Evolutionary conservation across 2,113 vertebrate genomes (phyloP).

Genomic region (Loxodonta africana): DNA sequence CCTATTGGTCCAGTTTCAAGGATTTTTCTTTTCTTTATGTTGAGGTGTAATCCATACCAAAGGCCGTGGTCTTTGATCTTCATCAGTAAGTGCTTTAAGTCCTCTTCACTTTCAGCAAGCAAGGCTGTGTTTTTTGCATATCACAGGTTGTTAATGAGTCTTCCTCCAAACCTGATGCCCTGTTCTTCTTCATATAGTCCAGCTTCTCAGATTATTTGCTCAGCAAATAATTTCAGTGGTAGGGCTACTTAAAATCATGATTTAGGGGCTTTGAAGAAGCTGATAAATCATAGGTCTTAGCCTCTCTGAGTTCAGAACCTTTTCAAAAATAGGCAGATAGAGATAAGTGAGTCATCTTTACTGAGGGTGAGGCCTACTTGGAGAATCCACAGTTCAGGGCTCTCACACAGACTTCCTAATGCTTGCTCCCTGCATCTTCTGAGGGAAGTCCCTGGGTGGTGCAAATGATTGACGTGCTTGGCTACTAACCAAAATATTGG

Average conservation of each 20-base stretch:
- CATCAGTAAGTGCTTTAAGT: too few species aligned
- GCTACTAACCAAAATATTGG: neutral
- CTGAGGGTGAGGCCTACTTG: neutral
- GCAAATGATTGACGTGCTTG: neutral
- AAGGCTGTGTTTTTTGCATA: too few species aligned
- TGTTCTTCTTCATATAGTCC: too few species aligned
- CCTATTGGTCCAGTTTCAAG: too few species aligned
- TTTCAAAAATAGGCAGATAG: conserved; percentile 15
- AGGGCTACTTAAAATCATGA: neutral
- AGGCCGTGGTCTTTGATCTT: too few species aligned
- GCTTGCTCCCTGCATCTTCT: neutral
- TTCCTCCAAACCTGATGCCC: too few species aligned
- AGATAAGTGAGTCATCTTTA: neutral
- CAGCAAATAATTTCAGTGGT: too few species aligned
- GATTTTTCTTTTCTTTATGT: too few species aligned
- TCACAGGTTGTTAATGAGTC: too few species aligned
- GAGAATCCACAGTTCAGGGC: neutral
- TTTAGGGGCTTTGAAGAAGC: neutral
- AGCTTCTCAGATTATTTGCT: too few species aligned
- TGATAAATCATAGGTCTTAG: neutral
- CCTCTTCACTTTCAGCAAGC: too few species aligned
- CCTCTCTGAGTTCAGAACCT: neutral
- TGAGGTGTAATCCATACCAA: too few species aligned
- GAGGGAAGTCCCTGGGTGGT: neutral
- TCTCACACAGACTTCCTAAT: neutral